phyloP scores from a whole-genome alignment of 2,113 vertebrate species.

The Triplophysa rosa region DNA sequence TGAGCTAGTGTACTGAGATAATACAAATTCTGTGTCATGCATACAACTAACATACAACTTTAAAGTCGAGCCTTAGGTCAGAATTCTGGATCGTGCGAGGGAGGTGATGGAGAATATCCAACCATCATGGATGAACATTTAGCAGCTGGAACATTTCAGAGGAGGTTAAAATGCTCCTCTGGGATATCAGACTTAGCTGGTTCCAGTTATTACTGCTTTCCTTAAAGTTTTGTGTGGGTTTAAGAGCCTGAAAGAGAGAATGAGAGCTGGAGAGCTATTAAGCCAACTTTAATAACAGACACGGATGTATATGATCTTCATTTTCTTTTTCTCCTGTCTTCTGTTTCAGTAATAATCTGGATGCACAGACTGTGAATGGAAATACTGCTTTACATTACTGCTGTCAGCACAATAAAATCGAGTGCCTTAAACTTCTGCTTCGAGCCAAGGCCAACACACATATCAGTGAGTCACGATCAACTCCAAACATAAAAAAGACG shows the following conservation, averaged over 20 bases:
- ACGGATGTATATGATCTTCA: neutral
- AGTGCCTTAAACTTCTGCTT: slow-evolving; percentile 74
- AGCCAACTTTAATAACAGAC: neutral
- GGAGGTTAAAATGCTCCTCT: neutral
- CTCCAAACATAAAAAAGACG: neutral
- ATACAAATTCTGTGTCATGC: neutral
- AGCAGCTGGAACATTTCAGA: neutral
- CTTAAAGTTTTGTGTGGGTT: neutral
- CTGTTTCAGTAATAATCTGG: slow-evolving; percentile 65
- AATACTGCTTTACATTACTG: slow-evolving; percentile 74
- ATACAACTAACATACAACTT: neutral
- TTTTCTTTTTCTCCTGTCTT: neutral
- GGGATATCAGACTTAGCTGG: neutral
- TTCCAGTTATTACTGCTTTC: neutral
- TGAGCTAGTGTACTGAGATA: too few species aligned
- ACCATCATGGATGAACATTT: neutral
- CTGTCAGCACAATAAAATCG: slow-evolving; percentile 70
- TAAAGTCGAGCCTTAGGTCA: too few species aligned
- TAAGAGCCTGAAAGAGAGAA: neutral
- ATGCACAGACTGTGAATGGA: slow-evolving; percentile 60
- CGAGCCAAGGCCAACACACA: slow-evolving; percentile 70
- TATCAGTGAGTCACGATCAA: slow-evolving; percentile 65
- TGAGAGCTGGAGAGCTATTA: neutral
- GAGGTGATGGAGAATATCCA: neutral
- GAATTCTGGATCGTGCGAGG: slow-evolving; percentile 4